phyloP scores from a whole-genome alignment of 2,797 vertebrate genomes.

The Rhinatrema bivittatum region DNA sequence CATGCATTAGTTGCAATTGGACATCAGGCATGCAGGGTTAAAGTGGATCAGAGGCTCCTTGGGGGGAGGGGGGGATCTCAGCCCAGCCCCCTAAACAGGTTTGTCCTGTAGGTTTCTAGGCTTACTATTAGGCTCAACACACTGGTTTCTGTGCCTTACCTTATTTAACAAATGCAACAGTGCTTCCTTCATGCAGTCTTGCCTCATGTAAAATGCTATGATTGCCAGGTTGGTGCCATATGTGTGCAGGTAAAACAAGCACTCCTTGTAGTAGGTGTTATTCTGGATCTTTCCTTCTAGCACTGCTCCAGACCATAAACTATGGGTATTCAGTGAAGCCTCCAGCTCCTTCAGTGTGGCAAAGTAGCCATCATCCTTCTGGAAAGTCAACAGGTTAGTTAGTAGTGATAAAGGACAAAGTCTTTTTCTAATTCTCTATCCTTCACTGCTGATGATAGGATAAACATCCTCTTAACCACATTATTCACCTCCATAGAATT shows the following conservation, averaged over 20 bases:
- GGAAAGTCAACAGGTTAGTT: constrained; percentile 22
- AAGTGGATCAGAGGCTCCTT: too few relatives aligned
- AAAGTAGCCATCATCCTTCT: constrained; percentile 77
- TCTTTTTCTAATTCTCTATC: too few relatives aligned
- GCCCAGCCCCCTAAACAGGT: too few relatives aligned
- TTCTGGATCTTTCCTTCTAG: constrained; percentile 62
- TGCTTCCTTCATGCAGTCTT: constrained; percentile 78
- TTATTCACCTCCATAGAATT: too few relatives aligned
- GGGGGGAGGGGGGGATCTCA: too few relatives aligned
- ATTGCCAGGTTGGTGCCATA: constrained; percentile 86
- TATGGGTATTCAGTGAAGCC: constrained; percentile 55
- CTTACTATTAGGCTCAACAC: too few relatives aligned
- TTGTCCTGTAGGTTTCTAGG: too few relatives aligned
- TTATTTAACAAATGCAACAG: constrained; percentile 77
- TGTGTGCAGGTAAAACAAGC: constrained; percentile 82
- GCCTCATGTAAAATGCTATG: constrained; percentile 85
- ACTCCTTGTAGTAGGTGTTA: constrained; percentile 77
- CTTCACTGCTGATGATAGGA: too few relatives aligned
- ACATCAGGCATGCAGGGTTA: too few relatives aligned
- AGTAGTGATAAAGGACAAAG: too few relatives aligned
- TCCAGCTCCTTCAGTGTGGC: constrained; percentile 82
- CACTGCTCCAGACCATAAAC: constrained; percentile 55
- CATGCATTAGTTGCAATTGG: too few relatives aligned
- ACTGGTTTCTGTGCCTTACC: too few relatives aligned
- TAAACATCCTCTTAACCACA: neutral